These are phyloP conservation scores for Lepidochitona cinerea DNA, from an alignment of 2,888 invertebrate species.

Conservation along the genomic window DNA sequence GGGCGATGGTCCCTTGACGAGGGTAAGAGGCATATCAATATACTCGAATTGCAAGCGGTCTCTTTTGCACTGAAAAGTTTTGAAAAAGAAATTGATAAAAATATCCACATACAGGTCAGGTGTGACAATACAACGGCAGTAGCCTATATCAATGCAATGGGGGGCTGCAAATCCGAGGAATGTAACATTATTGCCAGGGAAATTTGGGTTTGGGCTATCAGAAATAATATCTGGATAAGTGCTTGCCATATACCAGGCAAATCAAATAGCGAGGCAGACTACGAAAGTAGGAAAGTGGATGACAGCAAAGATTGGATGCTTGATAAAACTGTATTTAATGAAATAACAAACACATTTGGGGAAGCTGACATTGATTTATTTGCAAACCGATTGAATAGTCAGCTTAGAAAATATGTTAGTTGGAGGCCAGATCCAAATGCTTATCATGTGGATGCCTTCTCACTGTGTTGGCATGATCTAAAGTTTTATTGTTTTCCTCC, in stretches of 20 bases:
- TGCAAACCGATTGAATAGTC: no score
- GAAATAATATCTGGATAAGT: not conserved
- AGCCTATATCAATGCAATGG: no score
- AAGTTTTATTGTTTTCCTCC: no score
- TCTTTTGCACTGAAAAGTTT: constrained; percentile 3
- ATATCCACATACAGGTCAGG: not conserved
- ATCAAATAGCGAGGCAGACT: constrained; percentile 9
- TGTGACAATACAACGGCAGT: constrained; percentile 5
- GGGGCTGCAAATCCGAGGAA: no score
- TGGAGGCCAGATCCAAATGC: constrained; percentile 19
- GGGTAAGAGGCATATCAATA: no score
- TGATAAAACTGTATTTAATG: no score
- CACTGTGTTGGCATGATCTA: constrained; percentile 27
- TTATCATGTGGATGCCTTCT: constrained; percentile 25
- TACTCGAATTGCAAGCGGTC: no score
- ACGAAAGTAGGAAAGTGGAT: not conserved
- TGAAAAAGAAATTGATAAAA: not conserved
- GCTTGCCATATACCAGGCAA: constrained; percentile 12
- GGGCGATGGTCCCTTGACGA: constrained; percentile 6
- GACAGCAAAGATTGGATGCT: constrained; percentile 11
- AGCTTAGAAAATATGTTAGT: constrained; percentile 8
- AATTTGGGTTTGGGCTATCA: constrained; percentile 11
- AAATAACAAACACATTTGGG: no score
- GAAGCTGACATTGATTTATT: no score
- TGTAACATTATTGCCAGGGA: constrained; percentile 5